phyloP scores from a whole-genome alignment of 2,797 vertebrate genomes.

The Anabas testudineus region DNA sequence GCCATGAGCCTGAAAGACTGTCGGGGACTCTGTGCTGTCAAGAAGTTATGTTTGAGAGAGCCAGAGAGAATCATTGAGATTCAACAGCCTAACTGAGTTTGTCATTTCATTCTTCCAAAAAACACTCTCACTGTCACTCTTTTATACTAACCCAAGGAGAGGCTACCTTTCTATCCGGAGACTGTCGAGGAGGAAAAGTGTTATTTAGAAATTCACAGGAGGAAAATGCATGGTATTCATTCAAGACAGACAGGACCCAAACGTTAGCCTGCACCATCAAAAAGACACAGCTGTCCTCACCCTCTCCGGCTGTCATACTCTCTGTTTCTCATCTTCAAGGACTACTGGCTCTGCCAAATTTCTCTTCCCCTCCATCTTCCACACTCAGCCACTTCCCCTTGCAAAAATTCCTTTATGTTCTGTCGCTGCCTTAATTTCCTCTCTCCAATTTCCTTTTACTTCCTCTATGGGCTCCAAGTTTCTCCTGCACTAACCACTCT shows the following conservation, averaged over 20 bases:
- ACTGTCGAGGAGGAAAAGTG: conserved; percentile 30
- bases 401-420: conserved; percentile 53
- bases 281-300: conserved; percentile 68
- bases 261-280: conserved; percentile 53
- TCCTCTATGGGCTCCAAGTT: conserved; percentile 55
- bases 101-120: conserved; percentile 53
- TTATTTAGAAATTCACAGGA: conserved; percentile 63
- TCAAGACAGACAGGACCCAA: conserved; percentile 62
- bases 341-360: conserved; percentile 59
- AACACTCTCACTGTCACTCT: conserved; percentile 52
- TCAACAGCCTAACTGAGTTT: conserved; percentile 68
- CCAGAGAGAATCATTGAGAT: conserved; percentile 72
- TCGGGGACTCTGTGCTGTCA: conserved; percentile 66
- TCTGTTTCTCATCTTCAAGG: conserved; percentile 71
- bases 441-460: conserved; percentile 63
- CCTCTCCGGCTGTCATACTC: conserved; percentile 62
- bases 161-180: conserved; percentile 48
- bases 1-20: conserved; percentile 65
- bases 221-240: conserved; percentile 49
- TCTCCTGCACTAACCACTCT: conserved; percentile 24
- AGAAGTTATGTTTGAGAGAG: conserved; percentile 57
- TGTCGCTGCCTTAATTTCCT: conserved; percentile 56
- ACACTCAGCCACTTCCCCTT: conserved; percentile 49
- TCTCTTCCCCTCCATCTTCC: conserved; percentile 60
- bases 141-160: conserved; percentile 34